Evolutionary conservation across 1,140 invertebrate genomes (phyloP).

Genomic region (Globodera ellingtonae): DNA sequence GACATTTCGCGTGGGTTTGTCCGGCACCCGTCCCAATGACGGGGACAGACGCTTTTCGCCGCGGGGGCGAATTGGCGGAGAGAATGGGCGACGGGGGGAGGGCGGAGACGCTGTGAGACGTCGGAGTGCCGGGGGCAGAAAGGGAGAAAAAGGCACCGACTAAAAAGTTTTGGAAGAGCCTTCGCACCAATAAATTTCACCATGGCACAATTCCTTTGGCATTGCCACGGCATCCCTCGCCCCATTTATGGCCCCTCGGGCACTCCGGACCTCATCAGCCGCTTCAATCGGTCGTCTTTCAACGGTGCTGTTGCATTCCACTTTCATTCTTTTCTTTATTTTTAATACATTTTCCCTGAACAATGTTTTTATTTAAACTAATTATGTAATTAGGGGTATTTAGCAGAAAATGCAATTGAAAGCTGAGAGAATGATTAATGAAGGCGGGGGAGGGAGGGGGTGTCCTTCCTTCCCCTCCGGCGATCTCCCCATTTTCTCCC

Average conservation of each 20-base stretch:
- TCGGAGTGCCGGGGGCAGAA: background rate
- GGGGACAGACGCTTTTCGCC: constrained; percentile 23
- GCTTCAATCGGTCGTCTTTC: no score
- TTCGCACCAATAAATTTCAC: background rate
- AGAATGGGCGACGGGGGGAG: background rate
- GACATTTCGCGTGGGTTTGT: constrained; percentile 29
- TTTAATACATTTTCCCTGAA: no score
- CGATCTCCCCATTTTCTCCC: no score
- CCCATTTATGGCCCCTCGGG: background rate
- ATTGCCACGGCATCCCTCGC: background rate
- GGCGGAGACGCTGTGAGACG: background rate
- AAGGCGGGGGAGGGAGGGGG: no score
- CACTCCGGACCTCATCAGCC: no score
- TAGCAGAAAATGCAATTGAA: no score
- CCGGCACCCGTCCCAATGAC: constrained; percentile 20
- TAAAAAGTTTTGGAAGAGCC: background rate
- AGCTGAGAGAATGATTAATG: no score
- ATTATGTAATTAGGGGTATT: no score
- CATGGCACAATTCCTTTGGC: background rate
- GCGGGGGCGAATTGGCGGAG: constrained; percentile 1
- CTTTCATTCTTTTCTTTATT: background rate
- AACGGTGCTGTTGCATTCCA: background rate
- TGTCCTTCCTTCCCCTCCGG: no score
- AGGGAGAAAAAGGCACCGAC: background rate
- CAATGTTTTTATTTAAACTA: no score